Percentiles rank a stretch among this genome's conserved stretches.
phyloP scores from a whole-genome alignment of 2,888 invertebrate species.

The Amphipoea oculea region DNA sequence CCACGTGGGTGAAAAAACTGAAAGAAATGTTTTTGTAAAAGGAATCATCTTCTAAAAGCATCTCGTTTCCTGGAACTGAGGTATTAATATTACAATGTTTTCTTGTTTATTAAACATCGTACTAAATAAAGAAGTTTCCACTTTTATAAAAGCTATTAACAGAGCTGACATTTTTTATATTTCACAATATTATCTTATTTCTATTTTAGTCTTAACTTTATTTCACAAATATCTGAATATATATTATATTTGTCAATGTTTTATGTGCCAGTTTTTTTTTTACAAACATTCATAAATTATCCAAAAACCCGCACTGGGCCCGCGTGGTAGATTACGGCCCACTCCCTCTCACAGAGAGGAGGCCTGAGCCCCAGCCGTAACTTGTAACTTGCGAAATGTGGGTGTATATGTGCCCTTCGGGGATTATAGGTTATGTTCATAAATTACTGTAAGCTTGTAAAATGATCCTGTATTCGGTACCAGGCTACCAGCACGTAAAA shows the following conservation, averaged over 20 bases:
- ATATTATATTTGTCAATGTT: neutral
- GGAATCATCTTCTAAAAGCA: constrained; percentile 23
- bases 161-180: neutral
- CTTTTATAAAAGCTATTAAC: neutral
- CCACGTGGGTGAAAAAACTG: constrained; percentile 26
- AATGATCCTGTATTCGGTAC: too few relatives aligned
- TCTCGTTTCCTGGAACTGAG: neutral
- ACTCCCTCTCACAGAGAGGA: neutral
- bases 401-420: neutral
- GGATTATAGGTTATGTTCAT: neutral
- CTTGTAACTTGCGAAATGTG: neutral
- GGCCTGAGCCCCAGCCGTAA: neutral
- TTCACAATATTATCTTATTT: neutral
- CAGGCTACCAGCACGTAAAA: neutral
- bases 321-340: neutral
- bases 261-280: neutral
- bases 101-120: constrained; percentile 9
- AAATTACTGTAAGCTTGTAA: neutral
- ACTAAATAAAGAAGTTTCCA: neutral
- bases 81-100: constrained; percentile 7
- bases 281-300: neutral
- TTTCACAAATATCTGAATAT: neutral
- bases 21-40: constrained; percentile 35
- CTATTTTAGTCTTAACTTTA: too few relatives aligned
- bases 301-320: neutral